Base-by-base conservation (phyloP, 2,113 vertebrate species). In the Toxotes chatareus region DNA sequence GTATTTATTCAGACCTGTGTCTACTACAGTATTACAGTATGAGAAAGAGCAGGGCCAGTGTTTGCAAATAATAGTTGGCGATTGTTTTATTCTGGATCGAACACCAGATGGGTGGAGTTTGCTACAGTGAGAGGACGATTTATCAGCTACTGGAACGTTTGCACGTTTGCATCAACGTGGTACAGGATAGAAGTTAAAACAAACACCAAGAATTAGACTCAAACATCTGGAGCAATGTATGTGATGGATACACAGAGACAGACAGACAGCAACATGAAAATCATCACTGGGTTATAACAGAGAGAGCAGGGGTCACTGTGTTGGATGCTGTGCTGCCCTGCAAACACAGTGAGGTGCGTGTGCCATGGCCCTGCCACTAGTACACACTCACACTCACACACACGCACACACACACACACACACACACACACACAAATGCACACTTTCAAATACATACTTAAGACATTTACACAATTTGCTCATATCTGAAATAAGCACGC, bases 281-380 rank as follows among this genome's bases (percentile, higher is more conserved):
- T 34, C 38, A 44, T 84, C 68, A 47, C 59, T 38, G 49, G 31
- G 60, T 46, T 64, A 17, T 3, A 53, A 70, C 42, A 82, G 78
- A 81, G 36, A 73, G 74, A 76, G 73, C 40, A 42, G 71, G 42
- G 69, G 84, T 73, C 69, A 68, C 13, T 76, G 55, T 80, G 85
- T 19, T 55, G 74, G 74, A 79, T 80, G 88, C 73, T 84, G 83
- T 68, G 17, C 79, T 86, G 85, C 76, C 80, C 84, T 86, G 87
- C 83, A 82, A 86, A 90, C 82, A 86, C 84, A 86, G 88, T 83
- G 86, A 82, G 49, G 83, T 90, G 88, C 36, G 31, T 80, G 87
- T 80, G 79, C 84, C 76, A 79, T 86, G 93, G 91, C 80, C 89
- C 92, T 75, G 89, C 92, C 92, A 93, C 79, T 64, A 32, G 36